A percentile compares a stretch with the other conserved stretches of the same genome.
These are phyloP conservation scores for Platalea minor DNA, from an alignment of 2,797 vertebrate genomes.

Conservation along the genomic window DNA sequence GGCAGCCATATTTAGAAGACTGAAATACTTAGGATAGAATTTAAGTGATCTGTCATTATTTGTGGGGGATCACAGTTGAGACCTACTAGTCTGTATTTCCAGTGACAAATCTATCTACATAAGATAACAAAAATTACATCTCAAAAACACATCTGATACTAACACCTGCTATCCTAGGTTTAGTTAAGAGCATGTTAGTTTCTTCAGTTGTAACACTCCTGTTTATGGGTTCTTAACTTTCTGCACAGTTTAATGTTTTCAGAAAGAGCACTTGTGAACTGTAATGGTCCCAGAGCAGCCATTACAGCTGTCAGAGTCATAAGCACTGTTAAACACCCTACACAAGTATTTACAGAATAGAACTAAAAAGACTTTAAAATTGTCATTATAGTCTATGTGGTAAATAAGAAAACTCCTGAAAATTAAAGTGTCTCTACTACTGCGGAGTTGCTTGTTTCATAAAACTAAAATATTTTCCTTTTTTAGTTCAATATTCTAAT, in stretches of 20 bases:
- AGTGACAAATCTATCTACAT: background rate
- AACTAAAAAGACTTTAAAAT: background rate
- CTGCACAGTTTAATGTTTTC: background rate
- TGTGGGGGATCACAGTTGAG: background rate
- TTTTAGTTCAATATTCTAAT: background rate
- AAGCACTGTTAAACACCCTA: background rate
- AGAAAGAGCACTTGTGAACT: background rate
- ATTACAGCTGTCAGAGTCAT: background rate
- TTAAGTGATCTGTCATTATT: background rate
- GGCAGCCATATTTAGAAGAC: background rate
- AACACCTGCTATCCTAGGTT: background rate
- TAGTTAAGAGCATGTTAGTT: background rate
- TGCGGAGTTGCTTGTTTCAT: background rate
- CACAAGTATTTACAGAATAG: background rate
- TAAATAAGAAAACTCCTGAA: background rate
- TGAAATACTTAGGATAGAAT: background rate
- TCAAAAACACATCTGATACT: background rate
- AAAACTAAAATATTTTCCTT: background rate
- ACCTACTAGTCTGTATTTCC: background rate
- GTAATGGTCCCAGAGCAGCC: background rate
- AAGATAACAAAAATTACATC: background rate
- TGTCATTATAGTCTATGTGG: background rate
- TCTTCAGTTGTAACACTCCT: background rate
- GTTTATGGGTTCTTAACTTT: conserved; percentile 3
- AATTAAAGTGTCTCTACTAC: background rate